phyloP scores from a whole-genome alignment of 2,888 invertebrate species.

The Dynastes grantii region DNA sequence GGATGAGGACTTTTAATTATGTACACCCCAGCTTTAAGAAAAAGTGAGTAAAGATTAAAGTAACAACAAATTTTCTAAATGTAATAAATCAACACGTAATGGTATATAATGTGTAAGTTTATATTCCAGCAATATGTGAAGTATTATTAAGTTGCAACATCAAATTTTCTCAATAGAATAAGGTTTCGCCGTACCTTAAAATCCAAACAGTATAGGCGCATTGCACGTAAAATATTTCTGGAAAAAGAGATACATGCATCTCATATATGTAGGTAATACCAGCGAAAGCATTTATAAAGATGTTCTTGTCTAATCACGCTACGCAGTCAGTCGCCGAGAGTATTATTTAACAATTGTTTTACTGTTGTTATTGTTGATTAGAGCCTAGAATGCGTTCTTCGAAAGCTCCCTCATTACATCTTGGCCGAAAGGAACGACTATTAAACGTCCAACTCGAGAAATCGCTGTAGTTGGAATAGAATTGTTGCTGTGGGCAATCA shows the following conservation, averaged over 20 bases:
- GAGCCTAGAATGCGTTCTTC: not conserved
- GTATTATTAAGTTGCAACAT: no score
- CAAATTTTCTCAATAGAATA: no score
- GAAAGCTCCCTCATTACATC: not conserved
- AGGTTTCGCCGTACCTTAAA: no score
- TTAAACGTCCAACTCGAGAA: not conserved
- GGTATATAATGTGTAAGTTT: no score
- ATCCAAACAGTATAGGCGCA: no score
- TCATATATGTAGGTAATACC: not conserved
- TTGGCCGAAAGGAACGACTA: not conserved
- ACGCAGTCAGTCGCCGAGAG: not conserved
- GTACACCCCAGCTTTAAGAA: no score
- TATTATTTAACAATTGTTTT: conserved; percentile 17
- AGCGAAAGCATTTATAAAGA: conserved; percentile 1
- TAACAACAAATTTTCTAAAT: no score
- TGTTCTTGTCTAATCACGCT: conserved; percentile 6
- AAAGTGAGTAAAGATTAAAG: no score
- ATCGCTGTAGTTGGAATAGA: not conserved
- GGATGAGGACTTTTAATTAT: no score
- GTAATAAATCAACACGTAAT: no score
- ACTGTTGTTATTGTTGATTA: conserved; percentile 26
- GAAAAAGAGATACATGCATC: not conserved
- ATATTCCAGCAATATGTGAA: no score
- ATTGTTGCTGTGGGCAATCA: conserved; percentile 31
- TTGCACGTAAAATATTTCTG: no score